Conservation (phyloP, 2,888 invertebrate genomes). For the Pogonocherus hispidulus region DNA sequence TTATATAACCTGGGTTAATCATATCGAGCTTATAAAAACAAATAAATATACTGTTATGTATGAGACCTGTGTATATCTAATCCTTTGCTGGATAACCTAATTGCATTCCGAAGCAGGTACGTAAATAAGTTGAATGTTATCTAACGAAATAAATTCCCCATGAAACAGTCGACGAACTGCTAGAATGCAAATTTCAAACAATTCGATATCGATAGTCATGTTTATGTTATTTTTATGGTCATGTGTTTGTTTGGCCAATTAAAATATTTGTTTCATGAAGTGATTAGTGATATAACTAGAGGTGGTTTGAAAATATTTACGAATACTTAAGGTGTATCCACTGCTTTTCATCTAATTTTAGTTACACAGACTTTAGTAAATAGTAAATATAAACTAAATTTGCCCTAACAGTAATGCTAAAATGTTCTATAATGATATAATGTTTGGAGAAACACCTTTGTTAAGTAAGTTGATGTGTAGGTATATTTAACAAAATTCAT, state of each 20-base stretch:
- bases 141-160: neutral
- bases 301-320: neutral
- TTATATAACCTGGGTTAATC: neutral
- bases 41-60: neutral
- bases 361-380: too few species aligned
- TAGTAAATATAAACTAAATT: too few species aligned
- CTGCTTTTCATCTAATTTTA: too few species aligned
- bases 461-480: too few species aligned
- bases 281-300: neutral
- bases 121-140: constrained; percentile 1
- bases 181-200: constrained; percentile 17
- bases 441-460: too few species aligned
- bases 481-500: too few species aligned
- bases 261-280: neutral
- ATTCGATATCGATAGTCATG: neutral
- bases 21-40: neutral
- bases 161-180: neutral
- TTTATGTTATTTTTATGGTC: constrained; percentile 7
- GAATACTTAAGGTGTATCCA: neutral
- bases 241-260: constrained; percentile 1
- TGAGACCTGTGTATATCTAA: neutral
- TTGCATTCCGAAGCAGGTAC: neutral
- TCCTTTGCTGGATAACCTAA: neutral
- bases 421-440: too few species aligned
- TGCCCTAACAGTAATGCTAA: too few species aligned